Evolutionary conservation across 2,113 vertebrate genomes (phyloP), one percentile per base, ranked within the genome.

Genomic region (Pterocles gutturalis): DNA sequence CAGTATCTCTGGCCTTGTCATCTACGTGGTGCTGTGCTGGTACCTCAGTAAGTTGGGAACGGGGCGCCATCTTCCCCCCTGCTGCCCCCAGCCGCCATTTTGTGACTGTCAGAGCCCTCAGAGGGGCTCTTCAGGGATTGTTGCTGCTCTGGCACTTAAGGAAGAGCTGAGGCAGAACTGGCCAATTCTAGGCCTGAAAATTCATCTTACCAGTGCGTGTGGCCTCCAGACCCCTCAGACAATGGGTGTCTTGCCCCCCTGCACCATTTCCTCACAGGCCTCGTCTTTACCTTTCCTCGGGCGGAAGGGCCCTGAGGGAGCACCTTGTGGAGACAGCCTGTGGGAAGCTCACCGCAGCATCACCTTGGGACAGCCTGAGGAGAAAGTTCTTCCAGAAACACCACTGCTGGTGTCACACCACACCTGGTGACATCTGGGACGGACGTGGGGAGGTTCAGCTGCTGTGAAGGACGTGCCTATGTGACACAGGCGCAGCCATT

Each of bases 171-270:
- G 20, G 43, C 4, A 18, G 26, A 91, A 53, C 24, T 72, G 57
- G 85, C 36, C 22, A 43, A 34, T 53, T 9, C 22, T 22, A 25
- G 11, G 36, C 15, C 33, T 86, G 57, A 80, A 86, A 88, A 65
- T 7, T 57, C 1, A 5, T 45, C 3, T 66, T 28, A 13, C 3
- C 2, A 5, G 14, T 1, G 36, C 7, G 38, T 24, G 45, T 28
- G 49, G 31, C 45, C 28, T 88, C 18, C 14, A 31, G 24, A 20
- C 5, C 5, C 3, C 14, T 73, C 17, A 22, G 24, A 49, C 5
- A 60, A 25, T 1, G 2, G 6, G 3, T 46, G 13, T n/a, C 9
- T 65, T n/a, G 25, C 0, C 3, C 1, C 5, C 2, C 8, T 11
- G 54, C 2, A 4, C 38, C 2, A 1, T 8, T 4, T 31, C 29